A percentile compares a stretch with the other conserved stretches of the same genome.
Evolutionary conservation across 2,888 invertebrate species (phyloP).

Genomic region (Ferdinandea cuprea): DNA sequence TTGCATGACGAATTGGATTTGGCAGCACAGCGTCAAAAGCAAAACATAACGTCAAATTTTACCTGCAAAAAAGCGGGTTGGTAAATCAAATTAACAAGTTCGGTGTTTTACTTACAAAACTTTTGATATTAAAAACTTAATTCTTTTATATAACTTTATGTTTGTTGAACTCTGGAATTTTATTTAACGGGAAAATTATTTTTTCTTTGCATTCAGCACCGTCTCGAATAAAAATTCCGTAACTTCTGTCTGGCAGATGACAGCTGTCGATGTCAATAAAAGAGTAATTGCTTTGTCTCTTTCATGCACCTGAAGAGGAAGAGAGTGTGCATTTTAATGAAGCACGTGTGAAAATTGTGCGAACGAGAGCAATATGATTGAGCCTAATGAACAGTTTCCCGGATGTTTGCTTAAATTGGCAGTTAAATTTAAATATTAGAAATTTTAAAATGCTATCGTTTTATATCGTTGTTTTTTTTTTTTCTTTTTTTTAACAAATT

Average conservation of each 20-base stretch:
- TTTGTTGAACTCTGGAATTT: too few species aligned
- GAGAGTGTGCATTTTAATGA: not conserved
- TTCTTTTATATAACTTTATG: too few species aligned
- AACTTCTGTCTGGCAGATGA: conserved; percentile 37
- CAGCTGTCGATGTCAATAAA: conserved; percentile 17
- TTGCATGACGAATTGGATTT: conserved; percentile 32
- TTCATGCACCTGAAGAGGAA: not conserved
- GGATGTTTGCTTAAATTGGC: not conserved
- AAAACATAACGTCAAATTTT: conserved; percentile 37
- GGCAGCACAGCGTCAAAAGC: conserved; percentile 41
- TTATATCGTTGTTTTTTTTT: too few species aligned
- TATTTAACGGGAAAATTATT: too few species aligned
- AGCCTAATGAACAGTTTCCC: too few species aligned
- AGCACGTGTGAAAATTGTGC: not conserved
- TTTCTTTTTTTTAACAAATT: too few species aligned
- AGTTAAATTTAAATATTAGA: conserved; percentile 16
- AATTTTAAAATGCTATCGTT: not conserved
- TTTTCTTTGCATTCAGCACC: not conserved
- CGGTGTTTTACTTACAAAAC: not conserved
- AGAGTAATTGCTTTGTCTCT: not conserved
- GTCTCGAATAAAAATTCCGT: conserved; percentile 39
- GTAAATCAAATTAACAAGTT: not conserved
- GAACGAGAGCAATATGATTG: conserved; percentile 20
- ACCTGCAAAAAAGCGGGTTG: not conserved
- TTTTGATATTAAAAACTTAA: not conserved